Percentiles rank a stretch among this genome's conserved stretches.
These are phyloP conservation scores for Sus scrofa DNA, from an alignment of 2,113 vertebrate species.

Conservation along the genomic window T2T-Sscrofa CM000822.6:54602501-54603000, in stretches of 20 bases:
- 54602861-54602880: neutral
- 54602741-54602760: neutral
- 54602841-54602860: neutral
- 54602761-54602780: neutral
- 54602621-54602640: no score
- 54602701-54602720: neutral
- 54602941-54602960: neutral
- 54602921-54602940: neutral
- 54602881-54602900: neutral
- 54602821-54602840: neutral
- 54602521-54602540: no score
- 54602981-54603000: no score
- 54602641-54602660: no score
- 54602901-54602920: neutral
- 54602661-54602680: no score
- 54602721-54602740: neutral
- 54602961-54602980: neutral
- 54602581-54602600: no score
- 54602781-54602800: neutral
- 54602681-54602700: no score
- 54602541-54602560: no score
- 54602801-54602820: neutral
- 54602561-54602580: no score
- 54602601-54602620: no score
- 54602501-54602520: no score